A percentile compares a stretch with the other conserved stretches of the same genome.
phyloP scores from a whole-genome alignment of 2,797 vertebrate genomes.

The Neostethus bicornis region DNA sequence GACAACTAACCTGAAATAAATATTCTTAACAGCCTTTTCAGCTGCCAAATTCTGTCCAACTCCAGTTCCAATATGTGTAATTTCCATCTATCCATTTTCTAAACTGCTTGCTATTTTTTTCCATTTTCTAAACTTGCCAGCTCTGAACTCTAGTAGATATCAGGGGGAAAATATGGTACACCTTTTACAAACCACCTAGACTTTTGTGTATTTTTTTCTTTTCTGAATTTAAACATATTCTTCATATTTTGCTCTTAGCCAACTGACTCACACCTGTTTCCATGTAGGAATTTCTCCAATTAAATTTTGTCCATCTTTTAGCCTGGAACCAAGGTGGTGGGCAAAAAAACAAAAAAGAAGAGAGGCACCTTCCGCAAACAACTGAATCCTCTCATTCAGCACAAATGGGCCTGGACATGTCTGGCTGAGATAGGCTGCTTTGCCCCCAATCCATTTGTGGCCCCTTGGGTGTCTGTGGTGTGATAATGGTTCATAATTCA shows the following conservation, averaged over 20 bases:
- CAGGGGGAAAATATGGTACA: no score
- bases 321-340: slow-evolving; percentile 34
- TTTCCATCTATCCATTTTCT: no score
- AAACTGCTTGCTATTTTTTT: no score
- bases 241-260: neutral
- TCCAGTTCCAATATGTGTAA: no score
- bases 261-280: slow-evolving; percentile 51
- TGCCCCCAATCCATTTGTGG: slow-evolving; percentile 65
- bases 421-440: slow-evolving; percentile 52
- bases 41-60: no score
- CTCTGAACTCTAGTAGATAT: no score
- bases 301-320: slow-evolving; percentile 37
- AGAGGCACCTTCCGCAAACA: slow-evolving; percentile 55
- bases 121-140: no score
- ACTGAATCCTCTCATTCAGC: slow-evolving; percentile 51
- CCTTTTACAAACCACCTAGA: no score
- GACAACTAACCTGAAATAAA: slow-evolving; percentile 34
- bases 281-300: slow-evolving; percentile 32
- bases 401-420: slow-evolving; percentile 51
- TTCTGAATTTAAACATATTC: neutral
- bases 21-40: neutral
- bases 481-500: slow-evolving; percentile 83
- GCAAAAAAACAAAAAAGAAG: slow-evolving; percentile 40
- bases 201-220: neutral
- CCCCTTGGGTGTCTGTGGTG: slow-evolving; percentile 60